Conservation (phyloP, 1,140 invertebrate genomes). For the Samia ricini region DNA sequence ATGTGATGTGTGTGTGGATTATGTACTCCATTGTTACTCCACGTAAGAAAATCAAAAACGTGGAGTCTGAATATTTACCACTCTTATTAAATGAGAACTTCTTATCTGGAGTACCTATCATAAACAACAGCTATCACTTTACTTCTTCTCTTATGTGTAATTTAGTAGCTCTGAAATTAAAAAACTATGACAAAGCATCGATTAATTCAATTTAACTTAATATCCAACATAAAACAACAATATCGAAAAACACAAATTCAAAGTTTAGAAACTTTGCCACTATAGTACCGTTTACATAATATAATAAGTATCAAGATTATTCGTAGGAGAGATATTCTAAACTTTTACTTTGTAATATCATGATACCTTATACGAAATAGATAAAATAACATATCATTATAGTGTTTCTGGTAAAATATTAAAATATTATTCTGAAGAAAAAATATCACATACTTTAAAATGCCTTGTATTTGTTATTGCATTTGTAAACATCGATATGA, state of each 20-base stretch:
- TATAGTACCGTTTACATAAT: not conserved
- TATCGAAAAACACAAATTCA: not conserved
- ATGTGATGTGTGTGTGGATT: no score
- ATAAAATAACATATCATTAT: not conserved
- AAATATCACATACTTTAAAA: no score
- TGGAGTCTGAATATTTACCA: no score
- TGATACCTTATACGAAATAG: not conserved
- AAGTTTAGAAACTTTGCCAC: not conserved
- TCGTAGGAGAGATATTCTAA: not conserved
- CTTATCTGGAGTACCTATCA: not conserved
- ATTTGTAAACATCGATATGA: no score
- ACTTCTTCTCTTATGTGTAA: no score
- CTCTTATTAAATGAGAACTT: no score
- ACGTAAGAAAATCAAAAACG: no score
- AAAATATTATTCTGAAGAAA: not conserved
- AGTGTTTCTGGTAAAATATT: not conserved
- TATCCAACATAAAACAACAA: not conserved
- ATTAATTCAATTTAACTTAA: no score
- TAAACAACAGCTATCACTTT: not conserved
- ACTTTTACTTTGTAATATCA: not conserved
- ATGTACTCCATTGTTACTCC: no score
- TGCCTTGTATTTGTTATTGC: no score
- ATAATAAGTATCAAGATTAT: conserved; percentile 1
- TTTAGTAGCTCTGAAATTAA: no score
- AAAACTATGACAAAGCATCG: no score